phyloP scores from a whole-genome alignment of 2,888 invertebrate species.

The Spisula solida region DNA sequence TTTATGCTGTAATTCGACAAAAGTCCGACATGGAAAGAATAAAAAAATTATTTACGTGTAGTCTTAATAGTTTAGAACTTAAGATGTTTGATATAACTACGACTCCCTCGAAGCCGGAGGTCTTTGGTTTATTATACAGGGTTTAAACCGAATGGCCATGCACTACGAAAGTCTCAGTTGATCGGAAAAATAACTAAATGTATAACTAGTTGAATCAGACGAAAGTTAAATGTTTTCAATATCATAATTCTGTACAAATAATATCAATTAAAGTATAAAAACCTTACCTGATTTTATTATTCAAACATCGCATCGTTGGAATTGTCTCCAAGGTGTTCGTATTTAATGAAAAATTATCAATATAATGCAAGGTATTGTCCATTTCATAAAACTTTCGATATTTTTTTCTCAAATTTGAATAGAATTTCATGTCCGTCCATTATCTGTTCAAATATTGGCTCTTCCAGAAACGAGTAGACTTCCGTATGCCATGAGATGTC shows the following conservation, averaged over 20 bases:
- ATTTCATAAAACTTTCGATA: neutral
- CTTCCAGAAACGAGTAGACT: neutral
- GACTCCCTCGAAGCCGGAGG: too few species aligned
- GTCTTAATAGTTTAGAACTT: too few species aligned
- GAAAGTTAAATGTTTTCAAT: neutral
- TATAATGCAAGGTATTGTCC: slow-evolving; percentile 1
- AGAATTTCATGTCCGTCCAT: neutral
- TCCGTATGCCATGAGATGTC: neutral
- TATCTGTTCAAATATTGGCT: slow-evolving; percentile 14
- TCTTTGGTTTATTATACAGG: too few species aligned
- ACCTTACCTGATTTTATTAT: neutral
- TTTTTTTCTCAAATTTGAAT: neutral
- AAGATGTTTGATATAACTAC: too few species aligned
- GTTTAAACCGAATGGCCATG: too few species aligned
- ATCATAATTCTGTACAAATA: neutral
- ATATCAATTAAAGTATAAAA: neutral
- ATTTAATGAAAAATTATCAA: neutral
- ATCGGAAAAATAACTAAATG: too few species aligned
- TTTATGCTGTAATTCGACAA: too few species aligned
- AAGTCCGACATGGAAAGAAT: too few species aligned
- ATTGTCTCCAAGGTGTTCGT: neutral
- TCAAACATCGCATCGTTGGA: neutral
- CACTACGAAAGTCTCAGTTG: too few species aligned
- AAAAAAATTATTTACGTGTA: too few species aligned
- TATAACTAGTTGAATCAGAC: neutral